Percentiles rank a stretch among this genome's conserved stretches.
Evolutionary conservation across 2,113 vertebrate genomes (phyloP).

Genomic region (Malurus alboscapulatus): DNA sequence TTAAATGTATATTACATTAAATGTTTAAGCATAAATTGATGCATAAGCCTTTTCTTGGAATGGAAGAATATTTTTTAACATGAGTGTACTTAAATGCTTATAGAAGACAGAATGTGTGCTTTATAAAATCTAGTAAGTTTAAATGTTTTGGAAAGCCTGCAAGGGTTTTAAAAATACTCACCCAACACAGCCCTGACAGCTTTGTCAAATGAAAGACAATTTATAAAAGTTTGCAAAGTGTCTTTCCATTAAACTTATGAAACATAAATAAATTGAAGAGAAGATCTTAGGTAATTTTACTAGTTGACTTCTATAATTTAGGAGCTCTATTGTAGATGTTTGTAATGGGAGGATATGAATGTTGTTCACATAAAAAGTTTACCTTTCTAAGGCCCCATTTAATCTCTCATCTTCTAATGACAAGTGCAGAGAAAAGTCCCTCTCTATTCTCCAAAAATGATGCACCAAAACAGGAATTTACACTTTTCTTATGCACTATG

Average conservation of each 20-base stretch:
- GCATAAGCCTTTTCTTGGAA: neutral
- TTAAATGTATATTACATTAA: neutral
- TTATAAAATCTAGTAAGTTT: neutral
- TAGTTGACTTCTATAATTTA: neutral
- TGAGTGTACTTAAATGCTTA: neutral
- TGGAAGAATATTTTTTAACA: neutral
- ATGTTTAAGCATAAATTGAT: neutral
- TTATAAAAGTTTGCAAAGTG: neutral
- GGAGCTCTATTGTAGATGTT: neutral
- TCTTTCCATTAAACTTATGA: neutral
- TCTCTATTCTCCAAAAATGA: neutral
- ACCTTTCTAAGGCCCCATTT: neutral
- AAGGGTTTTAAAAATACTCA: neutral
- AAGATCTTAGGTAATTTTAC: neutral
- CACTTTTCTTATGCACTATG: neutral
- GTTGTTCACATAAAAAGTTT: neutral
- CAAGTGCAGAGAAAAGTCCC: neutral
- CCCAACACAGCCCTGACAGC: neutral
- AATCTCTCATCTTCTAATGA: neutral
- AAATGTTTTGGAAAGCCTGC: neutral
- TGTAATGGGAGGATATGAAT: neutral
- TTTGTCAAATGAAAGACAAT: neutral
- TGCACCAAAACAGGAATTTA: neutral
- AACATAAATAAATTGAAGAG: neutral
- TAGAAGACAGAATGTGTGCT: neutral